Conservation (phyloP, 2,113 vertebrate genomes). For the Clarias gariepinus region DNA sequence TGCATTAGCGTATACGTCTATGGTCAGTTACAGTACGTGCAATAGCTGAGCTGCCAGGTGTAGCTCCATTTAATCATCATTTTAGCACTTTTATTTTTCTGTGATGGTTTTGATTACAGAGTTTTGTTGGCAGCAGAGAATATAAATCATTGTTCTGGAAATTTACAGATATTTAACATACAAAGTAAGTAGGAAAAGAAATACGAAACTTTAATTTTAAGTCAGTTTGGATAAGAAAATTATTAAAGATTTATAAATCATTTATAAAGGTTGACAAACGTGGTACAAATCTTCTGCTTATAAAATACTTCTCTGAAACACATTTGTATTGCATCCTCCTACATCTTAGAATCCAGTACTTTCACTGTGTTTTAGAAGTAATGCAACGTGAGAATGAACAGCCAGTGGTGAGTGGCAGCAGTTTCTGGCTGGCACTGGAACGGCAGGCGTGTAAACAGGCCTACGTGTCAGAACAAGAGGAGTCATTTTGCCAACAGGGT, state of each 20-base stretch:
- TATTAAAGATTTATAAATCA: too few relatives aligned
- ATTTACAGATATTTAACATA: not conserved
- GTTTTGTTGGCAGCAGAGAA: not conserved
- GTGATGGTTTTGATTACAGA: not conserved
- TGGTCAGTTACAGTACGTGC: not conserved
- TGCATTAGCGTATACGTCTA: not conserved
- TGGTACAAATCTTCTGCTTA: not conserved
- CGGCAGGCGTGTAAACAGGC: constrained; percentile 18
- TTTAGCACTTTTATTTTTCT: not conserved
- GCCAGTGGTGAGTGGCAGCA: constrained; percentile 6
- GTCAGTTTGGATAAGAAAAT: not conserved
- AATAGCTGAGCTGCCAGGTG: not conserved
- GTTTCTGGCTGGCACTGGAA: constrained; percentile 34
- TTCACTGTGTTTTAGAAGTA: constrained; percentile 25
- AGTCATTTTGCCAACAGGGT: constrained; percentile 27
- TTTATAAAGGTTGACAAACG: too few relatives aligned
- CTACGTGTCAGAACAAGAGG: constrained; percentile 30
- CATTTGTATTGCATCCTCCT: not conserved
- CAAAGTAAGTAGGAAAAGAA: not conserved
- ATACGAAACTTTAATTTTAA: too few relatives aligned
- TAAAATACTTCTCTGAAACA: not conserved
- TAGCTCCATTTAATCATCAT: not conserved
- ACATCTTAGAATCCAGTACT: not conserved
- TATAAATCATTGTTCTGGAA: not conserved
- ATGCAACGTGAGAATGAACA: constrained; percentile 7